These are phyloP conservation scores for Suncus etruscus DNA, from an alignment of 2,113 vertebrate species.

Conservation along the genomic window DNA sequence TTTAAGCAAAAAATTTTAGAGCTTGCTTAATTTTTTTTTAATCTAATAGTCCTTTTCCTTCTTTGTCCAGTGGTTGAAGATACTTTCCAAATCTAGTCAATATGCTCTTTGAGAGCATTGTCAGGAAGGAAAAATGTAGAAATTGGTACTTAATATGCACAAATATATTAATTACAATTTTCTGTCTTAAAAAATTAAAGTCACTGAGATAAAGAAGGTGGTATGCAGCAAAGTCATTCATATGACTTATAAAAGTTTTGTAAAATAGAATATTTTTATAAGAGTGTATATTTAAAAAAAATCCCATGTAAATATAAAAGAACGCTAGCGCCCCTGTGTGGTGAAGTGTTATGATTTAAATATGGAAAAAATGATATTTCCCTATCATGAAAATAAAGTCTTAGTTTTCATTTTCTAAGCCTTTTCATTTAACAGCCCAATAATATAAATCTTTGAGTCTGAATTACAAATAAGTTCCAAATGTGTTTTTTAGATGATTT, in stretches of 20 bases:
- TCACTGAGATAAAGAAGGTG: background rate
- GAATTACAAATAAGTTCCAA: constrained; percentile 29
- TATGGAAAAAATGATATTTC: constrained; percentile 21
- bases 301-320: constrained; percentile 19
- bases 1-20: constrained; percentile 86
- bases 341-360: constrained; percentile 64
- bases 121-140: constrained; percentile 66
- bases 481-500: background rate
- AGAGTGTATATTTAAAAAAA: constrained; percentile 12
- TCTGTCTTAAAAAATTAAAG: constrained; percentile 28
- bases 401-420: constrained; percentile 4
- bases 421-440: background rate
- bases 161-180: constrained; percentile 6
- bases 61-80: constrained; percentile 83
- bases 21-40: constrained; percentile 83
- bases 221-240: background rate
- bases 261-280: constrained; percentile 28
- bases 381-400: constrained; percentile 48
- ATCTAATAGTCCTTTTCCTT: constrained; percentile 82
- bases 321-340: constrained; percentile 78
- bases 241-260: background rate
- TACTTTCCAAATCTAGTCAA: constrained; percentile 87
- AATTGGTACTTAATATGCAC: background rate
- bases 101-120: constrained; percentile 84
- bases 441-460: background rate